These are phyloP conservation scores for Babyrousa celebensis DNA, from an alignment of 2,797 vertebrate genomes.

Conservation along the genomic window DNA sequence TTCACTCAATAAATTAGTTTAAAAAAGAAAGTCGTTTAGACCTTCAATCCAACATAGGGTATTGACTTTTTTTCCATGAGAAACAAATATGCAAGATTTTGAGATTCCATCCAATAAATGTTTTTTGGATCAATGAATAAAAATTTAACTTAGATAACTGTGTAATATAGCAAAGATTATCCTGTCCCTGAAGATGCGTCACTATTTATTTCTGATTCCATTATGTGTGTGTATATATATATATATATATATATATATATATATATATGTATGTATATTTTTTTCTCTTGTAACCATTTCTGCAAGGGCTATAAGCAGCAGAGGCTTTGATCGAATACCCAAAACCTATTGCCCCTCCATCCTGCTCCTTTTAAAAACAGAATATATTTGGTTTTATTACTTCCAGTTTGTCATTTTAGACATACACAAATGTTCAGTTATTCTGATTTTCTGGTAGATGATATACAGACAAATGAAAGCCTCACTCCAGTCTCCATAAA, in stretches of 20 bases:
- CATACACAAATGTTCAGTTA: background rate
- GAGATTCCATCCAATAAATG: background rate
- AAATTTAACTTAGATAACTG: slow-evolving; percentile 18
- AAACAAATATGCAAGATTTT: slow-evolving; percentile 28
- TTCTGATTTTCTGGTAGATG: background rate
- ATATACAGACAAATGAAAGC: background rate
- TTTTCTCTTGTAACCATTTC: background rate
- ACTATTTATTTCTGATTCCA: background rate
- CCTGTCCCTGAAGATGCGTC: background rate
- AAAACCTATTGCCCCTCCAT: background rate
- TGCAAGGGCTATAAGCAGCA: background rate
- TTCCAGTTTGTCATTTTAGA: slow-evolving; percentile 10
- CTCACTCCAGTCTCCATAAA: background rate
- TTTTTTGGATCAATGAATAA: background rate
- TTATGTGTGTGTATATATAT: background rate
- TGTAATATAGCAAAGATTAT: background rate
- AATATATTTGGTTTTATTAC: slow-evolving; percentile 24
- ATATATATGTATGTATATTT: no score
- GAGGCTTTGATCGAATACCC: background rate
- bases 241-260: no score
- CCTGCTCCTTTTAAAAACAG: background rate
- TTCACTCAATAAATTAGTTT: background rate
- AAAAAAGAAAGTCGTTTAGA: background rate
- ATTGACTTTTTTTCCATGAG: background rate
- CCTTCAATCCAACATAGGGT: slow-evolving; percentile 66